Evolutionary conservation across 1,140 invertebrate species (phyloP).

Genomic region (Chionoecetes opilio): DNA sequence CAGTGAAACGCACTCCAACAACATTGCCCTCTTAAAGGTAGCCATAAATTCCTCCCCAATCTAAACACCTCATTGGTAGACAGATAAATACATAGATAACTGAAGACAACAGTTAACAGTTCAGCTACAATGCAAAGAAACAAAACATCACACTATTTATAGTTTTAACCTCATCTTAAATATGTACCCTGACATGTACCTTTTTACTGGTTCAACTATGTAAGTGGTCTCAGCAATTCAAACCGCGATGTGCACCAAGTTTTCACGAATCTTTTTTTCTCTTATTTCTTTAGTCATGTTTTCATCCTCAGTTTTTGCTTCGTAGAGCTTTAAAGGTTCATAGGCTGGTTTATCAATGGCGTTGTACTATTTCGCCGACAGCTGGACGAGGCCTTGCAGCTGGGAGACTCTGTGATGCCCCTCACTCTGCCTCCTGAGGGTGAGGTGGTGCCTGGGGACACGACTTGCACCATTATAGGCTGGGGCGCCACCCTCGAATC

Average conservation of each 20-base stretch:
- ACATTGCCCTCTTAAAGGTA: constrained; percentile 42
- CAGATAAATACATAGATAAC: no score
- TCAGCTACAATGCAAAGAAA: no score
- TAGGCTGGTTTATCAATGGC: no score
- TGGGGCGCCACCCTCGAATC: constrained; percentile 7
- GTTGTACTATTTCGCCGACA: neutral
- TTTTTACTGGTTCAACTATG: no score
- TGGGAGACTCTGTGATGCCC: neutral
- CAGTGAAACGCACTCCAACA: neutral
- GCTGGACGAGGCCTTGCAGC: neutral
- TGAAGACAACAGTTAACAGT: no score
- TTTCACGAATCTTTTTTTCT: neutral
- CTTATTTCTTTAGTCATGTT: neutral
- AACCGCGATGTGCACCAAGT: no score
- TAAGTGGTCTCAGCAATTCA: no score
- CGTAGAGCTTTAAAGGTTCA: neutral
- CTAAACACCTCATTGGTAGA: no score
- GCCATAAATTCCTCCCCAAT: no score
- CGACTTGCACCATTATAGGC: neutral
- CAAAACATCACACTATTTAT: no score
- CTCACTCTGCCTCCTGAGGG: neutral
- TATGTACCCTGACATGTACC: no score
- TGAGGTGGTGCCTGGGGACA: neutral
- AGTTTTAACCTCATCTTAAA: no score
- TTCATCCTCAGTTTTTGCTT: neutral